These are phyloP conservation scores for Martes martes DNA, from an alignment of 2,113 vertebrate species.

Conservation along the genomic window DNA sequence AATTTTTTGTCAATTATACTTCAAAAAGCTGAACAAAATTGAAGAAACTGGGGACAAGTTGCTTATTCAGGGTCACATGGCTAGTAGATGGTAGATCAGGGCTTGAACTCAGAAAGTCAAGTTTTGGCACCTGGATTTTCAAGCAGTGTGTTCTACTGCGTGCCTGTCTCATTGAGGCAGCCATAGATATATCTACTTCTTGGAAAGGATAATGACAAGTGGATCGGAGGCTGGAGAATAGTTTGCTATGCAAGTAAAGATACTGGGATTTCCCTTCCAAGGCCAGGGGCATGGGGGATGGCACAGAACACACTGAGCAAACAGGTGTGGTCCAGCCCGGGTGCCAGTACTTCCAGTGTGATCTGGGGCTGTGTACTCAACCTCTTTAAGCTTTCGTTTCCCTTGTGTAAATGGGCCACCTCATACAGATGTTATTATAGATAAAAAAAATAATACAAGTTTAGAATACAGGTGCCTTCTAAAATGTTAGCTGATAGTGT, in stretches of 20 bases:
- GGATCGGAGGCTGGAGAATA: neutral
- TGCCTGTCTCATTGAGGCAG: neutral
- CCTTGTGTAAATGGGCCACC: neutral
- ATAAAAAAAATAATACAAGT: neutral
- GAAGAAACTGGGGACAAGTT: neutral
- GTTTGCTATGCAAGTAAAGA: neutral
- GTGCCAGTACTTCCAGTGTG: neutral
- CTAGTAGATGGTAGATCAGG: neutral
- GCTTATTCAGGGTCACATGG: neutral
- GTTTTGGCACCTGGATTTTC: neutral
- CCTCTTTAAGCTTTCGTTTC: neutral
- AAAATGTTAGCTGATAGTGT: neutral
- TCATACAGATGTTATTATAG: neutral
- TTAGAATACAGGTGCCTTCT: neutral
- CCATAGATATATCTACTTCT: neutral
- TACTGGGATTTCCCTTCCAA: neutral
- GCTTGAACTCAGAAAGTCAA: neutral
- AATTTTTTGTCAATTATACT: neutral
- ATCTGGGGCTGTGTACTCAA: neutral
- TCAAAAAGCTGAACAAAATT: neutral
- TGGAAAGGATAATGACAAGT: neutral
- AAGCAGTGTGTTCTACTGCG: neutral
- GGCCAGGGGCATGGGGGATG: neutral
- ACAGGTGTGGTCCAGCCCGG: neutral
- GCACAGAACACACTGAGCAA: neutral